Base-by-base conservation (phyloP, 2,797 vertebrate genomes). In the Typhlichthys subterraneus region DNA sequence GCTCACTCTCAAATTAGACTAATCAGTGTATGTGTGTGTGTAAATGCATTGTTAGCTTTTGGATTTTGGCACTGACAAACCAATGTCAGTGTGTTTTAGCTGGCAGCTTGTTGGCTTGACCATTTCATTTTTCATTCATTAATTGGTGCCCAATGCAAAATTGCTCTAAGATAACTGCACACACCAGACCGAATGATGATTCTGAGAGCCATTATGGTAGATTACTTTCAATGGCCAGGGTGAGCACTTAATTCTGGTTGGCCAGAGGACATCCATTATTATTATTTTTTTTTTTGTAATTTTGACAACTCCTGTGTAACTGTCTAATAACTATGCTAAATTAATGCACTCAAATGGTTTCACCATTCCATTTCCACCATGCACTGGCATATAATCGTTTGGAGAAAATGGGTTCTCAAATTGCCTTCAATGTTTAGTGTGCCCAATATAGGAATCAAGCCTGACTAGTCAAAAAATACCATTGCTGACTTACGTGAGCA, bases 331-430 rank as follows among this genome's bases (percentile, higher is more conserved):
- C 54, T 42, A 61, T 12, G 66, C 65, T 75, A 80, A 84, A 87
- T 88, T 65, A 85, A 85, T 82, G 81, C 64, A 75, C 76, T 59
- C 72, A 64, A 82, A 81, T 80, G 70, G 79, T 80, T 77, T 75
- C 68, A 84, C 62, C 70, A 77, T 80, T 85, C 70, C 72, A 73
- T 82, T 86, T 86, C 74, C 60, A n/a, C 72, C 70, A 45, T 62
- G 66, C 56, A 53, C 47, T 61, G 61, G 77, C 72, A 76, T 82
- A 85, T 86, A 89, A 89, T 87, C 80, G 79, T 60, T 77, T 57
- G 74, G 80, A 83, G 80, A 83, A 88, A 84, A 84, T 88, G 75
- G 76, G 29, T 85, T 88, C 88, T 86, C 68, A 87, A 85, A 87
- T 90, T 85, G 83, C 85, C 79, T 87, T 63, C 77, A 82, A 78